Evolutionary conservation across 92 coral and sea anemone species (phyloP).

Genomic region (Parazoanthus swiftii): DNA sequence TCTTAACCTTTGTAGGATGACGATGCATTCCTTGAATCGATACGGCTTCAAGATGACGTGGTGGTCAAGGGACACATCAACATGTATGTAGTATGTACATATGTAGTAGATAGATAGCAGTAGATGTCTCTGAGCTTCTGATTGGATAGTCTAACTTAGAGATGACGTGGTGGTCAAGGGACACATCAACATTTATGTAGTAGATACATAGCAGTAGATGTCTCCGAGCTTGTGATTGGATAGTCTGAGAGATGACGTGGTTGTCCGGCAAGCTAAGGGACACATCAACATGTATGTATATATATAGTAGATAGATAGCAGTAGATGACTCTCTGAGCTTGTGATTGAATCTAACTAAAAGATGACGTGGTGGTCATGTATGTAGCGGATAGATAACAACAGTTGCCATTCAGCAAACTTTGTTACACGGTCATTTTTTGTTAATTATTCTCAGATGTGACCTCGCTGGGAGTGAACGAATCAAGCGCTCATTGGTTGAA

Average conservation of each 20-base stretch:
- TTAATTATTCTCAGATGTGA: conserved; percentile 70
- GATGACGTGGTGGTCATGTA: too few relatives aligned
- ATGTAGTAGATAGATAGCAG: too few relatives aligned
- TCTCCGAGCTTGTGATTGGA: too few relatives aligned
- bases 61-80: conserved; percentile 86
- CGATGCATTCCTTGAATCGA: conserved; percentile 77
- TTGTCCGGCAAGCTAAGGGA: conserved; percentile 61
- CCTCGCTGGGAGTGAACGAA: conserved; percentile 97
- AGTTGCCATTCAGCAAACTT: too few relatives aligned
- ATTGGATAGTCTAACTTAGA: neutral
- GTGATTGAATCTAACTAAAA: neutral
- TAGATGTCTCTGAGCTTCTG: too few relatives aligned
- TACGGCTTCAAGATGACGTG: conserved; percentile 87
- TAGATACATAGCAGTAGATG: too few relatives aligned
- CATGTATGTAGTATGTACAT: conserved; percentile 60
- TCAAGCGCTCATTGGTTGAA: conserved; percentile 85
- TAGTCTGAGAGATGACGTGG: conserved; percentile 66
- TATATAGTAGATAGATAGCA: too few relatives aligned
- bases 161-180: too few relatives aligned
- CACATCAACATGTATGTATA: conserved; percentile 84
- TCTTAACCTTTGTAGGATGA: conserved; percentile 51
- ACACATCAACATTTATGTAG: too few relatives aligned
- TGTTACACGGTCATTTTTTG: neutral
- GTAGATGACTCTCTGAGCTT: too few relatives aligned
- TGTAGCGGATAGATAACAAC: too few relatives aligned